Base-by-base conservation (phyloP, 30 jellyfish, hydroid and myxozoan genomes). In the Hydractinia echinata region DNA sequence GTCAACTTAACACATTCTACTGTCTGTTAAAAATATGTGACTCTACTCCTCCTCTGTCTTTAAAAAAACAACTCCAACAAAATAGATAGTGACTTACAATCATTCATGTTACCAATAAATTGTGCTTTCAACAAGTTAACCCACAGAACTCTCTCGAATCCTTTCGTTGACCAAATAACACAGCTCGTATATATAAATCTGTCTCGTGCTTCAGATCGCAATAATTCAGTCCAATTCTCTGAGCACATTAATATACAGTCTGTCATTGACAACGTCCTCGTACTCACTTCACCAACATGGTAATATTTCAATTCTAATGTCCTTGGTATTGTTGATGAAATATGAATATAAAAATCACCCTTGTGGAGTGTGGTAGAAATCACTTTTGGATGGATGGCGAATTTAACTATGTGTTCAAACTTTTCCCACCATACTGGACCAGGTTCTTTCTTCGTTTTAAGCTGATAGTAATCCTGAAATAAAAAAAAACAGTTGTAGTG, bases 201-300 rank as follows among this genome's bases (percentile, higher is more conserved):
- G 72, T 76, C 85, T 44, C 80, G 91, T 15, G 91, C 83, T 55
- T 88, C 92, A 16, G 84, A 71, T 14, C 94, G 81, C 52, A 93
- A 49, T 66, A 79, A 62, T n/a, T 93, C 96, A 7, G 95, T 81
- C 99, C 99, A 93, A 20, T 87, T 90, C 76, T 93, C 96, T 73
- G 94, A 76, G 54, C 92, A 85, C 95, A 93, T 87, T 67, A 77
- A 81, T 10, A 84, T 81, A 70, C 84, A 67, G 67, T 93, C 99
- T 66, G 92, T 87, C 9, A 83, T 81, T 21, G 95, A 77, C 5
- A 93, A 64, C 13, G 86, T 81, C 54, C 85, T 73, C 44, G 92
- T 67, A 55, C 84, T 80, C 68, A 76, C n/a, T 4, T 83, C 66
- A 14, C 95, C 95, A 52, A 84, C 71, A 69, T 87, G 95, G 73